Conservation (phyloP, 2,888 invertebrate species). For the Drosophila maculinotata region DNA sequence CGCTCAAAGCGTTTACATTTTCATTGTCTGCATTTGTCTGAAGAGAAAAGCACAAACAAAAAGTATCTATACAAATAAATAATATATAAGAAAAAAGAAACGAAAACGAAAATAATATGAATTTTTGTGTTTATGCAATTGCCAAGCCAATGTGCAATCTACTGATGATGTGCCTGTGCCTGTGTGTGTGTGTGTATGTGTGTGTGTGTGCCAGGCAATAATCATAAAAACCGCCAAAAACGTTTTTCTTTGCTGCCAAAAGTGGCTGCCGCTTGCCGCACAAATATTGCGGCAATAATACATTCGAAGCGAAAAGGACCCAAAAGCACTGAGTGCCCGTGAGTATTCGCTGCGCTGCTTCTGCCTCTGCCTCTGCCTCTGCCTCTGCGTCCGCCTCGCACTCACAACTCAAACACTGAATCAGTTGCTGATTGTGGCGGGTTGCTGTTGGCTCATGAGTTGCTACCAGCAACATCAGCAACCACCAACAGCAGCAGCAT, state of each 20-base stretch:
- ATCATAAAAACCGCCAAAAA: constrained; percentile 78
- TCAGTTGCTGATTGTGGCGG: constrained; percentile 22
- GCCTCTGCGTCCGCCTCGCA: background rate
- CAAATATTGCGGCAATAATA: constrained; percentile 72
- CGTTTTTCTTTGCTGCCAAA: constrained; percentile 58
- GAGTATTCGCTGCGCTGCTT: background rate
- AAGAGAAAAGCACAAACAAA: background rate
- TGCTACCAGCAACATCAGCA: constrained; percentile 13
- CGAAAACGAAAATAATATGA: constrained; percentile 48
- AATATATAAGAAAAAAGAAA: constrained; percentile 23
- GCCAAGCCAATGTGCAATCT: constrained; percentile 72
- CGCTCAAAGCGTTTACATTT: constrained; percentile 54
- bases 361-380: background rate
- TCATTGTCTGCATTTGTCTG: constrained; percentile 49
- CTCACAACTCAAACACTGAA: constrained; percentile 26
- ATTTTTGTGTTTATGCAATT: constrained; percentile 64
- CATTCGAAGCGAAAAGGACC: constrained; percentile 33
- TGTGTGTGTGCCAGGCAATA: constrained; percentile 58
- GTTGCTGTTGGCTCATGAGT: constrained; percentile 11
- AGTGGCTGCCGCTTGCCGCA: constrained; percentile 38
- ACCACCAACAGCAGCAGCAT: constrained; percentile 1
- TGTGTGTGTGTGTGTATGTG: constrained; percentile 17
- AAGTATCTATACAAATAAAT: constrained; percentile 7
- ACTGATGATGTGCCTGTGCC: constrained; percentile 18
- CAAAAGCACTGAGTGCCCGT: constrained; percentile 5